phyloP scores from a whole-genome alignment of 2,797 vertebrate genomes.

The Sternarchorhynchus goeldii region DNA sequence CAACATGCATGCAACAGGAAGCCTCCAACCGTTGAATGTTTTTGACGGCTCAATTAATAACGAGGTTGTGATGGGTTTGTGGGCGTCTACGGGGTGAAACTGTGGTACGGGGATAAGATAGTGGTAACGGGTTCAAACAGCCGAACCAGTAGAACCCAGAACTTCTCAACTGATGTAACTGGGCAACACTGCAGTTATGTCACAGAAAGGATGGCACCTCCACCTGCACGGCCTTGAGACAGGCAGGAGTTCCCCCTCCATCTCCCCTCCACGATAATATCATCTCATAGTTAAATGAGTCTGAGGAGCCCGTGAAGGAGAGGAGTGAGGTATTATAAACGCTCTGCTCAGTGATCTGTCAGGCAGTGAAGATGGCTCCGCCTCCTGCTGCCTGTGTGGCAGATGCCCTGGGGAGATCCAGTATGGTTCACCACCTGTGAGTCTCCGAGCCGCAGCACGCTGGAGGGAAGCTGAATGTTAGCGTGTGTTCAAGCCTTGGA shows the following conservation, averaged over 20 bases:
- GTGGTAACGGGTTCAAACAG: too few relatives aligned
- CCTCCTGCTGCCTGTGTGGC: not conserved
- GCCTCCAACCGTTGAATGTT: constrained; percentile 14
- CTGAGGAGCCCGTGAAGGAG: not conserved
- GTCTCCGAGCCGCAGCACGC: not conserved
- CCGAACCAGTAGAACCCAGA: not conserved
- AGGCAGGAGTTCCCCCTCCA: not conserved
- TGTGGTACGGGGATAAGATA: too few relatives aligned
- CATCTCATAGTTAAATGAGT: constrained; percentile 10
- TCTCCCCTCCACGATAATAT: not conserved
- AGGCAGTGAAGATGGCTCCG: not conserved
- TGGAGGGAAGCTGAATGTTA: not conserved
- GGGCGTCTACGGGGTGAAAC: not conserved
- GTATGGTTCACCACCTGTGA: not conserved
- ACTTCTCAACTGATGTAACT: not conserved
- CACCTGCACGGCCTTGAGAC: not conserved
- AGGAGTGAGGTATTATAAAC: not conserved
- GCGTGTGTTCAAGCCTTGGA: not conserved
- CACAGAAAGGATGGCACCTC: not conserved
- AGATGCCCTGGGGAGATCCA: not conserved
- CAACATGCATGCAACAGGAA: constrained; percentile 21
- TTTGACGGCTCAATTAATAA: constrained; percentile 37
- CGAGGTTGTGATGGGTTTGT: constrained; percentile 10
- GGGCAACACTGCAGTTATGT: too few relatives aligned
- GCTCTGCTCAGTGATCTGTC: not conserved